Evolutionary conservation across 2,888 invertebrate genomes (phyloP), one percentile per base, ranked within the genome.

Genomic region (Strigamia transsilvanica): DNA sequence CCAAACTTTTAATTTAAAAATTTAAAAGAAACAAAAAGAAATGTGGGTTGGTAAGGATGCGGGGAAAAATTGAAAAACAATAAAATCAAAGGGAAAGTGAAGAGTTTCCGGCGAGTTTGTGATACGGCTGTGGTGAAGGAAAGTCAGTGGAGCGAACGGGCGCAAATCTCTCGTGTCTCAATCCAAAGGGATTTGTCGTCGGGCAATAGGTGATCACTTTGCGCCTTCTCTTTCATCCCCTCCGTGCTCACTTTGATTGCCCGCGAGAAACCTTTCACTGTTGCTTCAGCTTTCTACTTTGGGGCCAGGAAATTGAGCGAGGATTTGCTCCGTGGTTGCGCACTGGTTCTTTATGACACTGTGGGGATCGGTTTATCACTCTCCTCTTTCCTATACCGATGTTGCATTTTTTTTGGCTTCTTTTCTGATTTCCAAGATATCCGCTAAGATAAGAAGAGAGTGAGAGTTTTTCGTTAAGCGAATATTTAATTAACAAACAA

Each of bases 171-270:
- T 73, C 32, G 73, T 73, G 73, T 73, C 73, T 73, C 73, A 73
- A 73, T 73, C 73, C 73, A 73, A 73, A 32, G 73, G 73, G 73
- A 73, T 73, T 73, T 73, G 73, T 73, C 73, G 27, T 73, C 73
- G 73, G 73, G 73, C 73, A 73, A 73, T 73, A 73, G 73, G 73
- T 73, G 73, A 73, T 73, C 73, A 73, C 73, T 73, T 73, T 73
- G 73, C 73, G 73, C 73, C 73, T 73, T 73, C 73, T 27, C 2
- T 32, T 73, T 73, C 73, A 73, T 73, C 73, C 73, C 32, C 73
- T 73, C 73, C 73, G 27, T 73, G 73, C 73, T 73, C 73, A 73
- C 73, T 73, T 73, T 73, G 73, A 73, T 73, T 73, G 73, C 73
- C 73, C 73, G 73, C 73, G 73, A 73, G 73, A 73, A 73, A 73